Evolutionary conservation across 2,888 invertebrate genomes (phyloP), one percentile per base, ranked within the genome.

Genomic region (Hydraecia micacea): DNA sequence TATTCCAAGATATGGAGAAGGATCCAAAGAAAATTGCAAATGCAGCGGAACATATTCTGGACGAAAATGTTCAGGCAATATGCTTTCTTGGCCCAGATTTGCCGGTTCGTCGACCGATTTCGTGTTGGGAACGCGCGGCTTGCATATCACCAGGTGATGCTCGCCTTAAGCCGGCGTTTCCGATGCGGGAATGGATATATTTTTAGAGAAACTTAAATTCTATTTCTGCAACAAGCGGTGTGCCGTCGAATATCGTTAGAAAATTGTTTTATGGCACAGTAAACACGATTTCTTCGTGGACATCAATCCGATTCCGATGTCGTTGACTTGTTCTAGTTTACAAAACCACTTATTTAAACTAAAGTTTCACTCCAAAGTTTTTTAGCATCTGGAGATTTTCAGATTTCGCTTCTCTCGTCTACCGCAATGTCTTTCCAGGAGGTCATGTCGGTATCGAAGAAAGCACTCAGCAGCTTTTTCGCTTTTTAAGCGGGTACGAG

Each of bases 81-180:
- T 93, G 91, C 86, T 93, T 93, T 94, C 94, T 93, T 95, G 96
- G 89, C 95, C 96, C 88, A 96, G 94, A 94, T 96, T 95, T 94
- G 93, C 91, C 93, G 95, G 95, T 95, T 96, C 95, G 94, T 92
- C 94, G 94, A 93, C 94, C 95, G 94, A 95, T 95, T 95, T 94
- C 93, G 91, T 94, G 92, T 92, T 92, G 90, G 91, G 89, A 93
- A 92, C 91, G 91, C 90, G 90, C 87, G 85, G 86, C 91, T 91
- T 90, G 91, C 91, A 93, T 93, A 94, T 95, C 93, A 93, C 94
- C 93, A 92, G 94, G 94, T 94, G 93, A 94, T 93, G 92, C 92
- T 93, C 88, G 92, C 93, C 92, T 91, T 92, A 93, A 94, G 92
- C 89, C 89, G 89, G 90, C 92, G 91, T 91, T 94, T 93, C 92